phyloP scores from a whole-genome alignment of 2,113 vertebrate genomes.

The Butastur rufipennis region DNA sequence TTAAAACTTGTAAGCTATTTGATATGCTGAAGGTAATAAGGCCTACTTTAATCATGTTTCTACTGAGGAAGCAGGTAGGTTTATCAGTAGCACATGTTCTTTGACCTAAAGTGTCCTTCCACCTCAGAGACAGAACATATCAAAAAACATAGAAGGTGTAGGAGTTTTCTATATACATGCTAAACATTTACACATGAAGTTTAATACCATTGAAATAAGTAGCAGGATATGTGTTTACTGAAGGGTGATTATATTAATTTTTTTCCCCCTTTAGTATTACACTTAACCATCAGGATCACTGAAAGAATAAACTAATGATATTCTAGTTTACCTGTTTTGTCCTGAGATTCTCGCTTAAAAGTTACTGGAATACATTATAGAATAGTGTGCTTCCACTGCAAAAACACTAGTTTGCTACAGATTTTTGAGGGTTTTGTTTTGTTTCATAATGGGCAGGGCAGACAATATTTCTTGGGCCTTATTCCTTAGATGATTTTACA shows the following conservation, averaged over 20 bases:
- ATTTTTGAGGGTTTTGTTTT: background rate
- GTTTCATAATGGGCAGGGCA: background rate
- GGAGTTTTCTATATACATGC: background rate
- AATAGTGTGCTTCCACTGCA: background rate
- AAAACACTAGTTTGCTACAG: background rate
- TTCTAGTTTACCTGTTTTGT: background rate
- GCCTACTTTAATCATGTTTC: background rate
- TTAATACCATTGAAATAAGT: background rate
- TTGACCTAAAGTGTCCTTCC: background rate
- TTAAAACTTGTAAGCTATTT: background rate
- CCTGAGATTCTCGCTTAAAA: background rate
- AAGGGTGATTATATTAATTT: background rate
- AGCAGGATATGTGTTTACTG: background rate
- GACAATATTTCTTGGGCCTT: background rate
- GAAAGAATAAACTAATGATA: background rate
- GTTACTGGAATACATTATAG: background rate
- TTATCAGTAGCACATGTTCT: background rate
- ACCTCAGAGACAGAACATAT: background rate
- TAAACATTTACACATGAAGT: background rate
- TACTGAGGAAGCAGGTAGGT: background rate
- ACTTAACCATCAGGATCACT: background rate
- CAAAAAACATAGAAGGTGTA: background rate
- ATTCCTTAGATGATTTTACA: background rate
- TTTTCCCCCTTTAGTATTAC: background rate
- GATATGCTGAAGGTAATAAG: background rate